Base-by-base conservation (phyloP, 2,113 vertebrate genomes). In the Cyanistes caeruleus region DNA sequence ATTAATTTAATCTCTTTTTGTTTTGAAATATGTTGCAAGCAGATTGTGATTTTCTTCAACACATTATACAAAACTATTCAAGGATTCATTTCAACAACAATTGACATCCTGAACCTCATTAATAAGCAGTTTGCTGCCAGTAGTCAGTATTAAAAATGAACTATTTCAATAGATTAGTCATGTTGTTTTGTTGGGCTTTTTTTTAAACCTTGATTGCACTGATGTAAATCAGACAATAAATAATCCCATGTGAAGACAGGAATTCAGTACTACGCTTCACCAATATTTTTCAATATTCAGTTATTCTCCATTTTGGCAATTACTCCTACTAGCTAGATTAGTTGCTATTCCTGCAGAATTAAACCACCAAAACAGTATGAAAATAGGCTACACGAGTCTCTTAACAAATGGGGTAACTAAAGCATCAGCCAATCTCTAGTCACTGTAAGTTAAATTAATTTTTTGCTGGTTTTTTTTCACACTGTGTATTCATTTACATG, bases 21-120 rank as follows among this genome's bases (percentile, higher is more conserved):
- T 56, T 87, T 74, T 84, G 51, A 94, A 93, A 89, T 85, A 80
- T 16, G 27, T 62, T 63, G 70, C 59, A 85, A 94, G 93, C 39
- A 93, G 51, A 78, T 63, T 73, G 78, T 53, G 33, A 90, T 88
- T 95, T 96, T 95, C 59, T 79, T 63, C 68, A 88, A 83, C 20
- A 65, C 39, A 39, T 69, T 85, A 73, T 46, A 85, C n/a, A 79
- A 93, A 93, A 91, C 58, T 89, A 51, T 69, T 87, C 69, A 91
- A 82, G 27, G 30, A 96, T 77, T 90, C 9, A 67, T 90, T 88
- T 95, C 59, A 87, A 89, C 72, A 83, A 41, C 65, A 93, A 86
- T 55, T 96, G 53, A 69, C 35, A 76, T 58, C 35, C 74, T 60
- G 55, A 86, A 83, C 19, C 35, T 94, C 59, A 74, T 94, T 88